Conservation (phyloP, 2,113 vertebrate species). For the Aramus guarauna region DNA sequence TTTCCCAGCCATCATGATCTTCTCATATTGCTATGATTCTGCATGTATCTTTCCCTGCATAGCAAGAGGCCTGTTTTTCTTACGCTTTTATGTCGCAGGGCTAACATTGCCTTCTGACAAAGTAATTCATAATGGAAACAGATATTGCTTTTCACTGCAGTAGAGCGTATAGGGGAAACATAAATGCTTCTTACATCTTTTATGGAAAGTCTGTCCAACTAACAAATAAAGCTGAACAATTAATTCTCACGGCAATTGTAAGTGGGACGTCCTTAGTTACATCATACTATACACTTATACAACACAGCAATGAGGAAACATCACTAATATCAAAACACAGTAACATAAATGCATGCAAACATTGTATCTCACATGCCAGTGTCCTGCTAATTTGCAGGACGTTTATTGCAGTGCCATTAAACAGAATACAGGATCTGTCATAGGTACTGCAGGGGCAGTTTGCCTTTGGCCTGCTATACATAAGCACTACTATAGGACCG, state of each 20-base stretch:
- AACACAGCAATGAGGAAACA: not conserved
- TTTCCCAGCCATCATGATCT: not conserved
- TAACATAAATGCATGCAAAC: not conserved
- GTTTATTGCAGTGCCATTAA: not conserved
- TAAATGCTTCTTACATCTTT: not conserved
- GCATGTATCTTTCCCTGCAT: not conserved
- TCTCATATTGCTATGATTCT: not conserved
- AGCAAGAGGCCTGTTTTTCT: not conserved
- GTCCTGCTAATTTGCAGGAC: not conserved
- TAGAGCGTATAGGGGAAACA: not conserved
- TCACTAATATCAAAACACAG: not conserved
- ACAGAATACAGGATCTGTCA: not conserved
- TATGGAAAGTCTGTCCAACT: not conserved
- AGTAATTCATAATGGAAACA: not conserved
- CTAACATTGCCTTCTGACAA: not conserved
- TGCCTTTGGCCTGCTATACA: not conserved
- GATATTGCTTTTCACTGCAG: not conserved
- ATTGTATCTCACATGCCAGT: not conserved
- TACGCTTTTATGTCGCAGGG: not conserved
- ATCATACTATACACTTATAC: not conserved
- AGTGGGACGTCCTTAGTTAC: not conserved
- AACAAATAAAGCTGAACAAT: not conserved
- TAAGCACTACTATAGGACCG: not conserved
- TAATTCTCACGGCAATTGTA: not conserved
- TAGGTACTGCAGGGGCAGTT: not conserved